Percentiles rank a stretch among this genome's conserved stretches.
These are phyloP conservation scores for Heliconius cydno DNA, from an alignment of 2,888 invertebrate species.

Conservation along the genomic window DNA sequence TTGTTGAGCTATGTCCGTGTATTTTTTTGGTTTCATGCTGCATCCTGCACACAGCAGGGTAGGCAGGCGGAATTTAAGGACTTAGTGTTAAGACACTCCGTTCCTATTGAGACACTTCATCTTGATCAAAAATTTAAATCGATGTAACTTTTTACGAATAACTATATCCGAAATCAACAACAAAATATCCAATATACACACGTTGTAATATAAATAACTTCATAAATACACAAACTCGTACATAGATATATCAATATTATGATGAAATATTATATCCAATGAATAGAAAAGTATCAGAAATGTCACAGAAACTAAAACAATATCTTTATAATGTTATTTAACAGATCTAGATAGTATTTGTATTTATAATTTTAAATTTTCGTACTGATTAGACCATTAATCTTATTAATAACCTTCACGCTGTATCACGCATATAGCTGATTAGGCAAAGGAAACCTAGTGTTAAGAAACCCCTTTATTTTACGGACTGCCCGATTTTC, in stretches of 20 bases:
- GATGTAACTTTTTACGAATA: background rate
- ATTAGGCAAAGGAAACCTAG: too few species aligned
- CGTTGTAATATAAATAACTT: slow-evolving; percentile 7
- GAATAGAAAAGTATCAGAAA: background rate
- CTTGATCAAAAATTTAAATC: too few species aligned
- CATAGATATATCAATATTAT: background rate
- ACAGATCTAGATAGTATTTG: too few species aligned
- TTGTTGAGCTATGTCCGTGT: too few species aligned
- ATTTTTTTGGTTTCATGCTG: background rate
- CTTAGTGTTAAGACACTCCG: background rate
- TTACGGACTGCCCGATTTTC: too few species aligned
- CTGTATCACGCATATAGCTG: too few species aligned
- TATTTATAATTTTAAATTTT: too few species aligned
- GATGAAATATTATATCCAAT: slow-evolving; percentile 3
- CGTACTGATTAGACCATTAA: too few species aligned
- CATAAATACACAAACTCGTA: background rate
- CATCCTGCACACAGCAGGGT: background rate
- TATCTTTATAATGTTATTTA: background rate
- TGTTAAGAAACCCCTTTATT: too few species aligned
- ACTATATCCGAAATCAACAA: background rate
- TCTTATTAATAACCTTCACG: too few species aligned
- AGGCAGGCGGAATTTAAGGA: background rate
- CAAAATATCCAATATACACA: background rate
- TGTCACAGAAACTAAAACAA: background rate
- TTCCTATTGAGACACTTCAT: background rate